Conservation (phyloP, 2,888 invertebrate genomes). For the Pristionchus fissidentatus region DNA sequence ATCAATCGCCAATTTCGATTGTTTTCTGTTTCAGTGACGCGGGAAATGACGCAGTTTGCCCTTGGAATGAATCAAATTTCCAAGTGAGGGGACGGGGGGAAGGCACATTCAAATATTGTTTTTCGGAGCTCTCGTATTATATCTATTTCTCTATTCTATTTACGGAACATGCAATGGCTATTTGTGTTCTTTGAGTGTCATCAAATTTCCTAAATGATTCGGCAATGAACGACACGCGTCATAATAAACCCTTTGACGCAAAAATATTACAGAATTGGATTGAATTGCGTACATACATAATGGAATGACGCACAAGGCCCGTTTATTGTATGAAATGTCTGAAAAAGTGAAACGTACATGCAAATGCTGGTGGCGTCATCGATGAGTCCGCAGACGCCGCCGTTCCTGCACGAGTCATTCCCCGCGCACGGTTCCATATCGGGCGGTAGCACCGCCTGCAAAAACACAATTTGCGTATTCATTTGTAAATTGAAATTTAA, state of each 20-base stretch:
- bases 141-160: no score
- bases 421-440: background rate
- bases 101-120: no score
- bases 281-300: background rate
- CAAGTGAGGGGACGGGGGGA: no score
- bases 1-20: no score
- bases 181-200: background rate
- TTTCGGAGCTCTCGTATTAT: no score
- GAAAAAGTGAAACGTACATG: background rate
- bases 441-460: slow-evolving; percentile 1
- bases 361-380: slow-evolving; percentile 11
- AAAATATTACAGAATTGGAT: background rate
- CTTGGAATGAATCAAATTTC: no score
- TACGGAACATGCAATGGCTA: no score
- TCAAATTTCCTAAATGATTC: background rate
- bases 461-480: background rate
- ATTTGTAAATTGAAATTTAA: background rate
- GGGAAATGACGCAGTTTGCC: no score
- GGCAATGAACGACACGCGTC: no score
- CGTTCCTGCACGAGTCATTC: slow-evolving; percentile 14
- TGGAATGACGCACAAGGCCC: no score
- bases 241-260: no score
- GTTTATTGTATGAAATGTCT: background rate
- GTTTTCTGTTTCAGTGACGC: no score
- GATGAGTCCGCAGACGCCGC: background rate